Evolutionary conservation across 1,140 invertebrate genomes (phyloP), one percentile per base, ranked within the genome.

Genomic region (Octopus bimaculoides): DNA sequence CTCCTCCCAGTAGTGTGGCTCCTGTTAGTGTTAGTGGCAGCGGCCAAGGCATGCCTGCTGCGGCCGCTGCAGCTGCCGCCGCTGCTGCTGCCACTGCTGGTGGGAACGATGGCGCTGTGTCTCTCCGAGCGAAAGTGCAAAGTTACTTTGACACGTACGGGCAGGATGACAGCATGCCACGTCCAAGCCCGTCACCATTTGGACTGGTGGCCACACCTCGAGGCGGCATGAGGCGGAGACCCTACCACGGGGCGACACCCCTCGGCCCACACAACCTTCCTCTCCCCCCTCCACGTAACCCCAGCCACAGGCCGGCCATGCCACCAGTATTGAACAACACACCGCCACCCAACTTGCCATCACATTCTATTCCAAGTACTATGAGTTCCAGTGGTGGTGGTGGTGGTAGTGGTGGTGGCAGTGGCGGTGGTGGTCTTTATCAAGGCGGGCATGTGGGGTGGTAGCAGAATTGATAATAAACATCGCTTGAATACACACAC

Each of bases 141-240:
- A 80, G 56, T 69, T 80, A 77, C 56, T 80, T 80, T 80, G 79
- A 80, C 9, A 55, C 54, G 10, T 77, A 56, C 12, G 54, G 56
- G 6, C 77, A 77, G 55, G 77, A 77, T n/a, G n/a, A 55, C n/a
- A 12, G 17, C 8, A n/a, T 78, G 14, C 56, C 66, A 17, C n/a
- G 41, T 17, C 61, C 78, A 17, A 52, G 56, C 55, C 52, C 12
- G 52, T 61, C 26, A 7, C 56, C 52, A 9, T 56, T 54, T 66
- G 75, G 54, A 78, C 6, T 53, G 26, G 52, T 14, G 14, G 66
- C 5, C 17, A 14, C 9, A 12, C 66, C 66, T n/a, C 66, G 26
- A 6, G 66, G 66, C 7, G 56, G 56, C 17, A 61, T 61, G 56
- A 17, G 56, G 9, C 66, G 66, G 7, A 71, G 66, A 71, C 17